A percentile compares a stretch with the other conserved stretches of the same genome.
phyloP scores from a whole-genome alignment of 1,140 invertebrate species.

The Leptopilina clavipes region DNA sequence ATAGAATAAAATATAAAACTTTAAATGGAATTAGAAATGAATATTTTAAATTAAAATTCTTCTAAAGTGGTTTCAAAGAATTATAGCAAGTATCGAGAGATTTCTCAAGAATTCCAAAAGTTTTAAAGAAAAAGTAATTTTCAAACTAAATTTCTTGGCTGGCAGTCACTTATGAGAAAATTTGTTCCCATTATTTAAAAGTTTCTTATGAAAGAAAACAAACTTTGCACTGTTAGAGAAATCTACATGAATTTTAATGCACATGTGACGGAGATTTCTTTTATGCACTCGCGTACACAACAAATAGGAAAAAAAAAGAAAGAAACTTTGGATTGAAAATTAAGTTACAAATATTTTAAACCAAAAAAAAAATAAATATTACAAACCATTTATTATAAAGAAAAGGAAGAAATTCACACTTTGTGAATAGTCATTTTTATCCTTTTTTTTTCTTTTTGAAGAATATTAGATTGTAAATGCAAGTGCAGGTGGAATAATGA shows the following conservation, averaged over 20 bases:
- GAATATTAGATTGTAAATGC: conserved; percentile 5
- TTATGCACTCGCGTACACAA: not conserved
- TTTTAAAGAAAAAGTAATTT: conserved; percentile 14
- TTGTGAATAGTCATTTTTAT: not conserved
- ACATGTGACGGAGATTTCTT: not conserved
- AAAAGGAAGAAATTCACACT: not conserved
- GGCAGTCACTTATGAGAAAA: conserved; percentile 19
- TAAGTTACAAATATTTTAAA: not conserved
- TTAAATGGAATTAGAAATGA: not conserved
- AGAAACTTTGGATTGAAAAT: not conserved
- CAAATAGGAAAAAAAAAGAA: not conserved
- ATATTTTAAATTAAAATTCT: conserved; percentile 16
- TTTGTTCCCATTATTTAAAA: conserved; percentile 19
- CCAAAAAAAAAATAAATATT: too few relatives aligned
- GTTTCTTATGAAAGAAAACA: conserved; percentile 2
- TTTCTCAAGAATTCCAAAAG: not conserved
- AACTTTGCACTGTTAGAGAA: not conserved
- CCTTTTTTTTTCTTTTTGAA: not conserved
- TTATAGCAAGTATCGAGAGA: conserved; percentile 11
- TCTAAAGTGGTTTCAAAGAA: conserved; percentile 4
- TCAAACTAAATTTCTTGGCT: conserved; percentile 19
- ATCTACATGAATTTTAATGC: conserved; percentile 10
- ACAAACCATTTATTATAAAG: too few relatives aligned
- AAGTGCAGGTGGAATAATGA: conserved; percentile 17
- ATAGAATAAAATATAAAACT: not conserved